Base-by-base conservation (phyloP, 2,888 invertebrate species). In the Plusia festucae region DNA sequence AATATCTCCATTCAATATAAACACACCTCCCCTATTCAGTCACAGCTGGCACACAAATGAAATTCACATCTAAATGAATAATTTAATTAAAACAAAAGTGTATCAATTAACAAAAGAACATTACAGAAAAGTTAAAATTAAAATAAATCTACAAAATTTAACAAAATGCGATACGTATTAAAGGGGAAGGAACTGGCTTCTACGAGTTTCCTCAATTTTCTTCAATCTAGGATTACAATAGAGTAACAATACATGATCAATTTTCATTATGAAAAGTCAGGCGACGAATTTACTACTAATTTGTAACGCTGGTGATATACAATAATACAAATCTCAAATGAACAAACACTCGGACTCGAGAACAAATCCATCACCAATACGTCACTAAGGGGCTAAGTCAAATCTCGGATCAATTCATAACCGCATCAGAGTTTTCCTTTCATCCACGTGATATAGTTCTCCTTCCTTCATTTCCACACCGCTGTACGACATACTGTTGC, bases 21-120 rank as follows among this genome's bases (percentile, higher is more conserved):
- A n/a, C n/a, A n/a, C n/a, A n/a, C n/a, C n/a, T n/a, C n/a, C n/a
- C n/a, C n/a, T n/a, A 30, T 9, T 30, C 30, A 1, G 8, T 7
- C 9, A 9, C 30, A 9, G 9, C 1, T 30, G 27, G 9, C 0
- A 40, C 5, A 40, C 6, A 40, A 40, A 40, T n/a, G 7, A n/a
- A 15, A 40, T 11, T 7, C 11, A 20, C 13, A 16, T 18, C 11
- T 18, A 9, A 18, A 11, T 20, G 7, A 49, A 20, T 20, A 49
- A 11, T 49, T 49, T 49, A 20, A 49, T 49, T 20, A 49, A 49
- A 49, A 49, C 46, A 49, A 49, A 40, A 49, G 46, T 20, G 32
- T 30, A 51, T 51, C 58, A 32, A 58, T 57, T 57, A 6, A 57
- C 46, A 57, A 30, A 57, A 13, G 30, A 7, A 30, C 27, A 32